Base-by-base conservation (phyloP, 2,888 invertebrate genomes). In the Amblyjoppa proteus region DNA sequence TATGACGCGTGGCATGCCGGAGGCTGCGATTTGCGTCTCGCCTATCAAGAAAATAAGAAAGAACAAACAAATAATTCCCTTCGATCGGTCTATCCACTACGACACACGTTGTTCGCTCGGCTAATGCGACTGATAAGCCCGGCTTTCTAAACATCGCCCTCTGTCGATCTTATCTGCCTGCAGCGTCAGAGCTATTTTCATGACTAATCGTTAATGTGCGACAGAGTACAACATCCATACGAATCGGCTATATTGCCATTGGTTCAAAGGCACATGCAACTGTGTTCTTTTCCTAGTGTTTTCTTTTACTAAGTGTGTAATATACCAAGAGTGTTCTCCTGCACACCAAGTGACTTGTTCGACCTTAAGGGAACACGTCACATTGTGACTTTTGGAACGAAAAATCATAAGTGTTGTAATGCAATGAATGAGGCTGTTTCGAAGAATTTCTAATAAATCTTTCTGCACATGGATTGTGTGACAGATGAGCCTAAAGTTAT, bases 1-100 rank as follows among this genome's bases (percentile, higher is more conserved):
- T 77, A 53, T 77, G 38, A 16, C 20, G 41, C 28, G 41, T n/a
- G 41, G 66, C 34, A 2, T 16, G 20, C 34, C 31, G 20, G 41
- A 68, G 38, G 38, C 68, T 41, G 68, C 20, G 68, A 9, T 41
- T 25, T 25, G 9, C 41, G 38, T 38, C 51, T 31, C n/a, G 38
- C 68, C 68, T 77, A 77, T 77, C 77, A 38, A 64, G 5, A 64
- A 64, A 53, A 53, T 25, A 58, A 11, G 2, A 66, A 76, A 20
- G 20, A 20, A 20, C 20, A 20, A 20, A 20, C 20, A 20, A 20
- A 20, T 68, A 68, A 64, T 13, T n/a, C 16, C 34, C 64, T 64
- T 34, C 31, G 16, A 31, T 61, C 75, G 20, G 49, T 66, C 66
- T 66, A 38, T 16, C 16, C 34, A 13, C 1, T 64, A 56, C 25